These are phyloP conservation scores for Passer domesticus DNA, from an alignment of 2,113 vertebrate genomes.

Conservation along the genomic window DNA sequence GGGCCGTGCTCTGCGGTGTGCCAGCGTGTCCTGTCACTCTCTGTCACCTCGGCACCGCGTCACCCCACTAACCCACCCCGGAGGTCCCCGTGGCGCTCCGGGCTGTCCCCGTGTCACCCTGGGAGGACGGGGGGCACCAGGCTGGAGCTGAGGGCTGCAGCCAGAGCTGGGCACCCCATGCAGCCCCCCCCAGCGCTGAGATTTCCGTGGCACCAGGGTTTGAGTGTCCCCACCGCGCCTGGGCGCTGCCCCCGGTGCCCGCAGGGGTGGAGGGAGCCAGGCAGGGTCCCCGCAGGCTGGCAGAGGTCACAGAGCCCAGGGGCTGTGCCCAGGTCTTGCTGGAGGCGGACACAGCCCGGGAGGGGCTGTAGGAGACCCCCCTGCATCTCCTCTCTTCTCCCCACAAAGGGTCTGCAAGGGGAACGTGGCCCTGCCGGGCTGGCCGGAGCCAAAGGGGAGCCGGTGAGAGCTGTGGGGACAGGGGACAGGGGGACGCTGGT, in stretches of 20 bases:
- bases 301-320: background rate
- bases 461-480: slow-evolving; percentile 68
- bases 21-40: background rate
- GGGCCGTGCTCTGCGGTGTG: slow-evolving; percentile 40
- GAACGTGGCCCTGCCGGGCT: slow-evolving; percentile 83
- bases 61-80: slow-evolving; percentile 43
- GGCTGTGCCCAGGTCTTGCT: background rate
- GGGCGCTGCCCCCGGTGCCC: accelerated
- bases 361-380: background rate
- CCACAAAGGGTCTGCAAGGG: slow-evolving; percentile 88
- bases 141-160: background rate
- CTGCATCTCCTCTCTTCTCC: slow-evolving; percentile 38
- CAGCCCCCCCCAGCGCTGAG: background rate
- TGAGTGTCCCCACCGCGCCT: accelerated
- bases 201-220: accelerated
- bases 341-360: background rate
- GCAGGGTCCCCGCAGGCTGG: background rate
- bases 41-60: background rate
- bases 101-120: background rate
- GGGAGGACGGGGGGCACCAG: background rate
- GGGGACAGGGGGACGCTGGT: accelerated
- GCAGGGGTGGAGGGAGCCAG: background rate
- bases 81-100: background rate
- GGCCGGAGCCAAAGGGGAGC: slow-evolving; percentile 87
- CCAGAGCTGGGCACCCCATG: background rate